Base-by-base conservation (phyloP, 2,888 invertebrate species). In the Leptogaster cylindrica region DNA sequence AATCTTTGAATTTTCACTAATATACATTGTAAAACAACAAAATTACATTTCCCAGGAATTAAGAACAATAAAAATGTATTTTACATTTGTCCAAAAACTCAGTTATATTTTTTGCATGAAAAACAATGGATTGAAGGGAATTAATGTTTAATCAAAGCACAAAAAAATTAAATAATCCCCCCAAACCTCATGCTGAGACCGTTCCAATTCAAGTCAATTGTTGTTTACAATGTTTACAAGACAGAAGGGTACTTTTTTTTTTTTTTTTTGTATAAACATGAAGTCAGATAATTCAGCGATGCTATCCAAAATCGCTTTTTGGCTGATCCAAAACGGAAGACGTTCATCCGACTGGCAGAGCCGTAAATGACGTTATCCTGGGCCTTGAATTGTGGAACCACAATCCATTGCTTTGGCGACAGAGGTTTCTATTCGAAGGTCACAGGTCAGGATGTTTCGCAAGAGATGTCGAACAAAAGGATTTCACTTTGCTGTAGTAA, bases 331-430 rank as follows among this genome's bases (percentile, higher is more conserved):
- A 41, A 16, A 10, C 41, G 41, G 41, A 41, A 41, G 12, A 41
- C 14, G 10, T 41, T 41, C 41, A 41, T 16, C n/a, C n/a, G n/a
- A n/a, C 14, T 7, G 7, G 41, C 41, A 14, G 16, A 16, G n/a
- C 41, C 1, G 41, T 41, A 41, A 41, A 18, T 41, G 41, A 41
- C 10, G 41, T 41, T 18, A 18, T 10, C 41, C 14, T 41, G 10
- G 41, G 41, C 41, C 41, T 41, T 41, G 41, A 41, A 41, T 41
- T 41, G 10, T 18, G 18, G 18, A 41, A 16, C 14, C 14, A 41
- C 41, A 41, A 41, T 5, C 41, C 41, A 41, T 41, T 41, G 41
- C 41, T 41, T 41, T 41, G 41, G 41, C 41, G 41, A 41, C 41
- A n/a, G 10, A 14, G 18, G 41, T 18, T 7, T 41, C 41, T n/a